phyloP scores from a whole-genome alignment of 2,113 vertebrate genomes.

The Myotis davidii region DNA sequence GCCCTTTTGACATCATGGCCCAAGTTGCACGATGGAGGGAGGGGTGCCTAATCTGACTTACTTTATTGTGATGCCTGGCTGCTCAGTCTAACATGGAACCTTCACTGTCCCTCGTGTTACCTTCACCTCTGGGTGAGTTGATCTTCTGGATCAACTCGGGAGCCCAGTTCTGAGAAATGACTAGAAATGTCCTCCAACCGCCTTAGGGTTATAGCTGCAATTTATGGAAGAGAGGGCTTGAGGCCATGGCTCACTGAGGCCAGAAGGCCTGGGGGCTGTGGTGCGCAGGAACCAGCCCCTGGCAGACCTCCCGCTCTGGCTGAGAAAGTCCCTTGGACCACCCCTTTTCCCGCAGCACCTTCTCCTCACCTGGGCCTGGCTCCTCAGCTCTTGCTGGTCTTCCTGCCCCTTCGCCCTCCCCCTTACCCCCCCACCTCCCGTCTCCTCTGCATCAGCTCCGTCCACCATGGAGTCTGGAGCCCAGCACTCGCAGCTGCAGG shows the following conservation, averaged over 20 bases:
- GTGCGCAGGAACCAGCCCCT: background rate
- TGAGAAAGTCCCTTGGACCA: background rate
- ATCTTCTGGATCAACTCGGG: background rate
- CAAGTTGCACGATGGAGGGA: too few species aligned
- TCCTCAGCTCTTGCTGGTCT: rapidly evolving
- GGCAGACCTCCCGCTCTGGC: background rate
- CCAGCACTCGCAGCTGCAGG: rapidly evolving
- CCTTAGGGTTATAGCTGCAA: background rate
- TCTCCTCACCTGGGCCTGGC: background rate
- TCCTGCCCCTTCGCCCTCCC: too few species aligned
- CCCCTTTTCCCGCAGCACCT: rapidly evolving
- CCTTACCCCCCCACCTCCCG: too few species aligned
- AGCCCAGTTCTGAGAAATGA: background rate
- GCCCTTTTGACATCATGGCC: background rate
- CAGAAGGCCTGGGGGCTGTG: background rate
- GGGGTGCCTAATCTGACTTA: too few species aligned
- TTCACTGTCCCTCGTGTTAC: background rate
- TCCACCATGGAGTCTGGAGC: background rate
- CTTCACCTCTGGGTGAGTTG: background rate
- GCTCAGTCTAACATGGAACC: background rate
- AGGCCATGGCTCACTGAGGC: background rate
- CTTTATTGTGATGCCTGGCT: background rate
- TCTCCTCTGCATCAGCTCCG: too few species aligned
- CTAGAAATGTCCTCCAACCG: background rate
- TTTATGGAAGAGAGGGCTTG: background rate